Evolutionary conservation across 2,888 invertebrate genomes (phyloP), one percentile per base, ranked within the genome.

Genomic region (Priocnemis perturbator): DNA sequence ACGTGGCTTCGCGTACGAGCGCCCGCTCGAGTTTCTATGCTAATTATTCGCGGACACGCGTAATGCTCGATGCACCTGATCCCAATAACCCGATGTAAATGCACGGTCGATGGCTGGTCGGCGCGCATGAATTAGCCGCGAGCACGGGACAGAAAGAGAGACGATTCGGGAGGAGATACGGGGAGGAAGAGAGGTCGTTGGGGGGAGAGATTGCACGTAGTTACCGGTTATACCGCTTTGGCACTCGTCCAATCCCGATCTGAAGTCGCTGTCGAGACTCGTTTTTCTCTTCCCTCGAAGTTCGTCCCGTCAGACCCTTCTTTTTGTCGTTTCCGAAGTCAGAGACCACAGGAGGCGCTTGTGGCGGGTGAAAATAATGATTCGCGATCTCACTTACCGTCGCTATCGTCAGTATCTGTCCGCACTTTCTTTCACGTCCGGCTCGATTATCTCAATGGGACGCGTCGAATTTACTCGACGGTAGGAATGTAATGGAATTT

Each of bases 181-280:
- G 3, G 15, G 21, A 26, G 52, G 52, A 61, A 21, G 59, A 56
- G 26, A 9, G 1, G 4, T 70, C 57, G 74, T n/a, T 19, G 50
- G 70, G 64, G 50, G 67, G 60, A 61, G 62, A 71, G 74, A 74
- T 67, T 74, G 68, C 67, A 69, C 67, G 69, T 64, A 61, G 76
- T 69, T 71, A 64, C 69, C 53, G 61, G 66, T 69, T 71, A 71
- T 67, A 67, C 62, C 60, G 60, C 57, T 64, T 58, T 77, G 76
- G 76, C 76, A 71, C 60, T 55, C 56, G 66, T 65, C 76, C 76
- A 77, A 75, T 73, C 65, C 60, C 57, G 57, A 9, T 62, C 47
- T 56, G 61, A 63, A 73, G 62, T 67, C 68, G 44, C 45, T 15
- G 69, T 69, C 67, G 76, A 59, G 70, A 63, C 57, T 66, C 59